Percentiles rank a stretch among this genome's conserved stretches.
phyloP scores from a whole-genome alignment of 1,140 invertebrate species.

The Eumaeus atala region DNA sequence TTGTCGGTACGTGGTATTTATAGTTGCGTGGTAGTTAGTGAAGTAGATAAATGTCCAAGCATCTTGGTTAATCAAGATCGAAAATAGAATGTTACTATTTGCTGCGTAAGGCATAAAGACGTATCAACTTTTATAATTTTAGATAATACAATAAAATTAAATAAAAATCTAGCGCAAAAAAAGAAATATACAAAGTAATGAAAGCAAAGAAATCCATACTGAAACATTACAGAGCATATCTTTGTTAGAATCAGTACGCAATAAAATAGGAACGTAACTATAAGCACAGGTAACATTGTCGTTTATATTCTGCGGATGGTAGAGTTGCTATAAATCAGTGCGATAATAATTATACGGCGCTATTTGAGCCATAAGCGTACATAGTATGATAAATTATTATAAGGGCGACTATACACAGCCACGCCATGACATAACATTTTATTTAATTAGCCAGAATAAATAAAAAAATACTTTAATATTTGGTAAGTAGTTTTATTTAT shows the following conservation, averaged over 20 bases:
- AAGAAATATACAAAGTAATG: background rate
- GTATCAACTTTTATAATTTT: no score
- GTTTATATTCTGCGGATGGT: constrained; percentile 63
- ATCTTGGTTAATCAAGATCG: no score
- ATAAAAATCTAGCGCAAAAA: no score
- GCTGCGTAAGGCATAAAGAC: no score
- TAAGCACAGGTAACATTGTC: constrained; percentile 32
- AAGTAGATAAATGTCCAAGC: no score
- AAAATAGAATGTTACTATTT: no score
- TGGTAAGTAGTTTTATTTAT: no score
- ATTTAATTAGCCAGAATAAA: no score
- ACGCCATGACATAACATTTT: background rate
- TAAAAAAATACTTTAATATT: no score
- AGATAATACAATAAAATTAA: no score
- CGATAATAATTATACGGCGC: constrained; percentile 62
- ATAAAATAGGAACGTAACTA: constrained; percentile 20
- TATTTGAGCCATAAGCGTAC: constrained; percentile 48
- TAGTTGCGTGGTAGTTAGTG: no score
- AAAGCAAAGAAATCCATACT: background rate
- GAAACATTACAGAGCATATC: background rate
- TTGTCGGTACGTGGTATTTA: no score
- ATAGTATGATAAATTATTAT: constrained; percentile 20
- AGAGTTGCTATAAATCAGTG: constrained; percentile 52
- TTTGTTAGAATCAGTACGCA: constrained; percentile 13
- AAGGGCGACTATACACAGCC: constrained; percentile 20